A percentile compares a stretch with the other conserved stretches of the same genome.
Evolutionary conservation across 1,140 invertebrate species (phyloP).

Genomic region (Ostrea edulis): DNA sequence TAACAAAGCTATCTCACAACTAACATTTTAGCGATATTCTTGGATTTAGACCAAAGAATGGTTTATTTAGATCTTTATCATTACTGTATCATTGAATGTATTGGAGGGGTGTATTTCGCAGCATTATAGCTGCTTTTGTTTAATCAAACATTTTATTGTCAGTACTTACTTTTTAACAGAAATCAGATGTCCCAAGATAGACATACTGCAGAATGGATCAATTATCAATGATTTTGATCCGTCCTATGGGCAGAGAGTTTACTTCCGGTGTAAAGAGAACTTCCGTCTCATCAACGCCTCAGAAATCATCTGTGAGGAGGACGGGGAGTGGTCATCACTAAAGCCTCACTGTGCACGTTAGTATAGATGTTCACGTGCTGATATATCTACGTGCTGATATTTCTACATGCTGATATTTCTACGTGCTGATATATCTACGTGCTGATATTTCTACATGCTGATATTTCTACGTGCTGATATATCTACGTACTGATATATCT

Average conservation of each 20-base stretch:
- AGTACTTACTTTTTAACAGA: slow-evolving; percentile 55
- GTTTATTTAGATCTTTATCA: too few species aligned
- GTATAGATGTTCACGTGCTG: too few species aligned
- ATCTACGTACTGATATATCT: not conserved
- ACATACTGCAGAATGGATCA: slow-evolving; percentile 25
- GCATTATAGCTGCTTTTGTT: not conserved
- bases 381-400: too few species aligned
- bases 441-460: not conserved
- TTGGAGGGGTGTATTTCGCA: not conserved
- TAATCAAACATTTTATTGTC: not conserved
- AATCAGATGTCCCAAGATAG: slow-evolving; percentile 68
- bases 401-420: not conserved
- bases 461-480: not conserved
- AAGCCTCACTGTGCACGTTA: slow-evolving; percentile 66
- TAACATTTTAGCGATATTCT: too few species aligned
- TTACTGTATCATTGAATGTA: too few species aligned
- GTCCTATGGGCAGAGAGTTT: slow-evolving; percentile 60
- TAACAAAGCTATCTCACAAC: too few species aligned
- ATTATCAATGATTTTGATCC: slow-evolving; percentile 22
- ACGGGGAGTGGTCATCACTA: slow-evolving; percentile 64
- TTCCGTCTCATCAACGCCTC: slow-evolving; percentile 63
- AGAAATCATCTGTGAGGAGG: slow-evolving; percentile 63
- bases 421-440: too few species aligned
- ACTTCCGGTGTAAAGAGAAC: slow-evolving; percentile 61
- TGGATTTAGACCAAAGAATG: too few species aligned